Evolutionary conservation across 2,888 invertebrate species (phyloP), one percentile per base, ranked within the genome.

Genomic region (Pristionchus fissidentatus): DNA sequence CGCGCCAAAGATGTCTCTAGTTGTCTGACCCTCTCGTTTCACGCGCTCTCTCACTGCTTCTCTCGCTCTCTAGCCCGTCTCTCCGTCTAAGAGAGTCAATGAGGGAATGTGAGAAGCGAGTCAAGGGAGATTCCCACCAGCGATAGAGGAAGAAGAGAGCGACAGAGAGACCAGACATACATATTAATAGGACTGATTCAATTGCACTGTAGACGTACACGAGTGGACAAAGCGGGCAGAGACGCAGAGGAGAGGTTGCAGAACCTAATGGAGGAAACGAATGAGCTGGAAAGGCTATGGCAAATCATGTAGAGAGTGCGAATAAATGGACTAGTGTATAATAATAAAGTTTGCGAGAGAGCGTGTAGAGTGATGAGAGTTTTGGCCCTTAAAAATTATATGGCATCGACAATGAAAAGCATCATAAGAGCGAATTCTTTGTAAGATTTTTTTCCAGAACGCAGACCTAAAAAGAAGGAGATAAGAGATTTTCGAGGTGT

Each of bases 191-290:
- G 15, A 19, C 46, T 32, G 57, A 38, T 32, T 57, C 32, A 41
- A 83, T 77, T 77, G 55, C 19, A 38, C n/a, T 83, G 57, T 19
- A 19, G 41, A n/a, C 29, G 26, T 60, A 66, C 22, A 70, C 13
- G 8, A 8, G 41, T n/a, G 41, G 84, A 73, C 62, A 73, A 35
- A 75, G 79, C 38, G 43, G 62, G 35, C 38, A 66, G 62, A 66
- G 35, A 70, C 41, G 70, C 70, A 70, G 41, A 70, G 70, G 83
- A 85, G 83, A 83, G 82, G 83, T 83, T 83, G 83, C 83, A 41
- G 84, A 79, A 29, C 52, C 8, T n/a, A n/a, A n/a, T n/a, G n/a
- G n/a, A n/a, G n/a, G n/a, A n/a, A n/a, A n/a, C n/a, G n/a, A n/a
- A n/a, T n/a, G n/a, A n/a, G n/a, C n/a, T n/a, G n/a, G n/a, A n/a